Percentiles rank a stretch among this genome's conserved stretches.
phyloP scores from a whole-genome alignment of 1,140 invertebrate species.

The Carposina sasakii region DNA sequence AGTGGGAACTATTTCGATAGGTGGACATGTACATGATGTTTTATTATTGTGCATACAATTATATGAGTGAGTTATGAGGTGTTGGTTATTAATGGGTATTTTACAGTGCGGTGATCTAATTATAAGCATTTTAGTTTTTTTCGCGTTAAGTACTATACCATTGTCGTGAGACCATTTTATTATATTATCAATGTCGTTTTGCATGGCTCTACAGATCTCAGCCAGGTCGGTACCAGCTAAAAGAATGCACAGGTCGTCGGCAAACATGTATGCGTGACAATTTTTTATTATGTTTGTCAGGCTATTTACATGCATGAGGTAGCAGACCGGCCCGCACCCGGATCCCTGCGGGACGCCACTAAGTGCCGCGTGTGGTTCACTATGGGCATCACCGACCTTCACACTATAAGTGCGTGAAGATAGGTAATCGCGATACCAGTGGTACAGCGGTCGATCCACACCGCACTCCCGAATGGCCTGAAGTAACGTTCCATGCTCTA shows the following conservation, averaged over 20 bases:
- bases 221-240: background rate
- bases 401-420: background rate
- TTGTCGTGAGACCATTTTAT: conserved; percentile 5
- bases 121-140: conserved; percentile 4
- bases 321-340: conserved; percentile 2
- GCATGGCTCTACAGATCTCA: background rate
- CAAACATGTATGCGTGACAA: background rate
- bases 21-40: no score
- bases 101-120: no score
- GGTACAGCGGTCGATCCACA: background rate
- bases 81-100: no score
- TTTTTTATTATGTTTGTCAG: background rate
- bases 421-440: background rate
- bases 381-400: background rate
- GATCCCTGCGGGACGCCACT: conserved; percentile 1
- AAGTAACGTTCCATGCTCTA: background rate
- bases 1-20: no score
- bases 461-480: background rate
- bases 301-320: conserved; percentile 6
- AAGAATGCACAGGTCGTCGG: background rate
- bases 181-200: background rate
- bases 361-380: background rate
- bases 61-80: no score
- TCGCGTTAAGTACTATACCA: background rate
- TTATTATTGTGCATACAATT: no score